Evolutionary conservation across 2,888 invertebrate species (phyloP).

Genomic region (Elegia similella): DNA sequence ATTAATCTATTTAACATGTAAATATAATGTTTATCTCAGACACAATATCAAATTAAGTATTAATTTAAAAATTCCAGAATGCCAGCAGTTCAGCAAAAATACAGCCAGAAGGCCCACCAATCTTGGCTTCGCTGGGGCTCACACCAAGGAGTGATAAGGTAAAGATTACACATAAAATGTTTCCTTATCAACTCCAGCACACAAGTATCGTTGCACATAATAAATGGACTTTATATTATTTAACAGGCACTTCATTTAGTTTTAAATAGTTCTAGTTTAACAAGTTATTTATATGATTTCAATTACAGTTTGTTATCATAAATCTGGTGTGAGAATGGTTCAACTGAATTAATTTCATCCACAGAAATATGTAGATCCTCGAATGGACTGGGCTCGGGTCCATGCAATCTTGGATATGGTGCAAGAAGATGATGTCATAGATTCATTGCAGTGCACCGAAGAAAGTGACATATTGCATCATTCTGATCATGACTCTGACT

Average conservation of each 20-base stretch:
- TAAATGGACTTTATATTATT: slow-evolving; percentile 31
- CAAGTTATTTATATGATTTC: neutral
- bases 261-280: neutral
- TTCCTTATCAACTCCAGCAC: slow-evolving; percentile 37
- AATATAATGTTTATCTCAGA: no score
- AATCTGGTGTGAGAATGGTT: slow-evolving; percentile 57
- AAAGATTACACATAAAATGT: slow-evolving; percentile 45
- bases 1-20: neutral
- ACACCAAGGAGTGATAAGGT: slow-evolving; percentile 81
- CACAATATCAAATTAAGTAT: neutral
- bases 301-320: slow-evolving; percentile 8
- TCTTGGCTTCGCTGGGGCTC: slow-evolving; percentile 76
- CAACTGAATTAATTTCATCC: slow-evolving; percentile 73
- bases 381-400: slow-evolving; percentile 77
- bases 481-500: slow-evolving; percentile 70
- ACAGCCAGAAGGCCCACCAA: slow-evolving; percentile 76
- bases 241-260: slow-evolving; percentile 41
- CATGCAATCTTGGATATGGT: slow-evolving; percentile 74
- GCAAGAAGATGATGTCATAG: slow-evolving; percentile 69
- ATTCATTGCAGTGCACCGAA: slow-evolving; percentile 66
- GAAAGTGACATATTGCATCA: slow-evolving; percentile 61
- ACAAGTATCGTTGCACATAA: slow-evolving; percentile 25
- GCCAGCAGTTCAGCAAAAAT: slow-evolving; percentile 52
- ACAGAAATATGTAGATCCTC: slow-evolving; percentile 75
- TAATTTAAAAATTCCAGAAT: slow-evolving; percentile 53